These are phyloP conservation scores for Heliothis peltigera DNA, from an alignment of 2,888 invertebrate genomes.

Conservation along the genomic window DNA sequence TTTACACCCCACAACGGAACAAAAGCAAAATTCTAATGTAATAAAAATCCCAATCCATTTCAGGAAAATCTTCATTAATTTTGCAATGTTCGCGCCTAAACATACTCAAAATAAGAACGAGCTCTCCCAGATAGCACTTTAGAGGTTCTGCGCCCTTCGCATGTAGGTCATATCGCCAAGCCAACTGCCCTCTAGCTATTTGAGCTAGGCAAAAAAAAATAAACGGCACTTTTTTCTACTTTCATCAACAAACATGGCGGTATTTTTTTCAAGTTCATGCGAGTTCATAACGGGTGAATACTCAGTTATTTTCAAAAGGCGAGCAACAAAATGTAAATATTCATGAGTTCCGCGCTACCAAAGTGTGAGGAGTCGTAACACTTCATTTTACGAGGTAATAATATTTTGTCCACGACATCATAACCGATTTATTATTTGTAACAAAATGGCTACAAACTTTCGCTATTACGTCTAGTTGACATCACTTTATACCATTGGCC, in stretches of 20 bases:
- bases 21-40: background rate
- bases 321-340: slow-evolving; percentile 65
- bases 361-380: slow-evolving; percentile 64
- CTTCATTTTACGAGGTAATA: slow-evolving; percentile 71
- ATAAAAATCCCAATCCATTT: slow-evolving; percentile 33
- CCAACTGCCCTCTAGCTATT: slow-evolving; percentile 58
- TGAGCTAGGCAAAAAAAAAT: slow-evolving; percentile 53
- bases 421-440: slow-evolving; percentile 71
- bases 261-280: slow-evolving; percentile 55
- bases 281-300: slow-evolving; percentile 34
- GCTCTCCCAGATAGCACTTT: slow-evolving; percentile 50
- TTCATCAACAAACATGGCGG: slow-evolving; percentile 42
- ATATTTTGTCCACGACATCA: slow-evolving; percentile 67
- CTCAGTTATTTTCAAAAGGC: slow-evolving; percentile 61
- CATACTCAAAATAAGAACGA: slow-evolving; percentile 61
- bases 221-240: slow-evolving; percentile 40
- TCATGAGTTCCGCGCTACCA: slow-evolving; percentile 62
- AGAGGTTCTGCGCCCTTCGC: slow-evolving; percentile 53
- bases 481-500: slow-evolving; percentile 67
- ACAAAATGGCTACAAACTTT: slow-evolving; percentile 70
- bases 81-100: slow-evolving; percentile 51
- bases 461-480: slow-evolving; percentile 66
- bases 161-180: slow-evolving; percentile 60
- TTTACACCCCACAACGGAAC: background rate
- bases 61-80: slow-evolving; percentile 36